Evolutionary conservation across 2,113 vertebrate genomes (phyloP).

Genomic region (Crotalus horridus): DNA sequence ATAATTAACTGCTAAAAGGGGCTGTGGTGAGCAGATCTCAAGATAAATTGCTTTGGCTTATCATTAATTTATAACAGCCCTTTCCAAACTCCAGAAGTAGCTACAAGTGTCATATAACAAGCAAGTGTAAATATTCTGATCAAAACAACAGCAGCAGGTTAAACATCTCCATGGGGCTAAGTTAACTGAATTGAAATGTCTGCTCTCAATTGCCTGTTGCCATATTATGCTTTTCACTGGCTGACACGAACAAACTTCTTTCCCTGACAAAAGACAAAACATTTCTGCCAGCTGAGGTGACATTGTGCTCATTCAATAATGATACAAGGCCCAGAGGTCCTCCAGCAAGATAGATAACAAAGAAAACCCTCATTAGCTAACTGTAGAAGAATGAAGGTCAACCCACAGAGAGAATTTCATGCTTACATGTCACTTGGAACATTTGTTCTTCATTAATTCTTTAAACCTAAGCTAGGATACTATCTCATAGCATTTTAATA

Average conservation of each 20-base stretch:
- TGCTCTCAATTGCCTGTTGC: constrained; percentile 63
- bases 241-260: constrained; percentile 69
- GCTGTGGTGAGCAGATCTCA: constrained; percentile 48
- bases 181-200: constrained; percentile 67
- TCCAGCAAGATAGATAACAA: constrained; percentile 73
- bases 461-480: constrained; percentile 70
- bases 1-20: constrained; percentile 53
- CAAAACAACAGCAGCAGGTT: constrained; percentile 54
- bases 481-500: constrained; percentile 66
- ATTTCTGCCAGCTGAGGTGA: constrained; percentile 74
- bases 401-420: constrained; percentile 70
- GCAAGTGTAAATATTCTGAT: constrained; percentile 62
- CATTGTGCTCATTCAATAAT: constrained; percentile 75
- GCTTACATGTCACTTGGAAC: constrained; percentile 67
- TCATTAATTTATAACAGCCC: constrained; percentile 56
- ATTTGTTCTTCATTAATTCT: constrained; percentile 80
- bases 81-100: constrained; percentile 46
- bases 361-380: constrained; percentile 75
- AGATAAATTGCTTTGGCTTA: constrained; percentile 53
- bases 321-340: constrained; percentile 74
- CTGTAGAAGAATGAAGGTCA: constrained; percentile 75
- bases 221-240: constrained; percentile 60
- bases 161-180: constrained; percentile 61
- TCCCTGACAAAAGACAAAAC: constrained; percentile 73
- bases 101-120: constrained; percentile 33